phyloP scores from a whole-genome alignment of 2,113 vertebrate species.

The Dasyurus viverrinus region DNA sequence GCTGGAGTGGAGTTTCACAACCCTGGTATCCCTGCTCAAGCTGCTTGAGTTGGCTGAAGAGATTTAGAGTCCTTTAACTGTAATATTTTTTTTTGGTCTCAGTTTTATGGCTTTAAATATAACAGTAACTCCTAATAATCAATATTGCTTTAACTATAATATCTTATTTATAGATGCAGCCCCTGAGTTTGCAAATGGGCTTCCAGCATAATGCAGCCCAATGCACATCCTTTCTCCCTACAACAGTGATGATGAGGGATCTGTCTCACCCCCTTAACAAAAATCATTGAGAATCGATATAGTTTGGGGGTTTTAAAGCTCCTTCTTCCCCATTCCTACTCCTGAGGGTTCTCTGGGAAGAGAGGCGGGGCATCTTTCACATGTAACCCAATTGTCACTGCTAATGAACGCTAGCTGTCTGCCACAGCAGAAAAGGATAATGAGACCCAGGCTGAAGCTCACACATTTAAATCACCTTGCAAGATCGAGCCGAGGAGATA shows the following conservation, averaged over 20 bases:
- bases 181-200: constrained; percentile 75
- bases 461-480: background rate
- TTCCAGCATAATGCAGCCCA: constrained; percentile 59
- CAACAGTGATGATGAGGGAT: constrained; percentile 19
- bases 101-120: constrained; percentile 77
- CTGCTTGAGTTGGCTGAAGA: constrained; percentile 63
- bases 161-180: constrained; percentile 78
- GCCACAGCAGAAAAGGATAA: background rate
- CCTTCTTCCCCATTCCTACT: background rate
- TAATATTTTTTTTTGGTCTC: constrained; percentile 71
- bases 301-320: constrained; percentile 40
- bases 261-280: constrained; percentile 36
- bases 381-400: background rate
- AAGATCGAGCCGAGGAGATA: constrained; percentile 20
- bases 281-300: constrained; percentile 14
- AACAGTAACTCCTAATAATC: constrained; percentile 81
- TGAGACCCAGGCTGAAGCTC: background rate
- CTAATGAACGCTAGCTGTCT: background rate
- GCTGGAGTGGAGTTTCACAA: background rate
- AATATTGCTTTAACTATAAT: constrained; percentile 81
- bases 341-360: background rate
- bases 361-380: background rate
- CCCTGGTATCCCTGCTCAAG: constrained; percentile 26
- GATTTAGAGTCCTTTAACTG: constrained; percentile 72
- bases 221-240: constrained; percentile 57